phyloP scores from a whole-genome alignment of 2,113 vertebrate genomes.

The Cyprinodon variegatus region DNA sequence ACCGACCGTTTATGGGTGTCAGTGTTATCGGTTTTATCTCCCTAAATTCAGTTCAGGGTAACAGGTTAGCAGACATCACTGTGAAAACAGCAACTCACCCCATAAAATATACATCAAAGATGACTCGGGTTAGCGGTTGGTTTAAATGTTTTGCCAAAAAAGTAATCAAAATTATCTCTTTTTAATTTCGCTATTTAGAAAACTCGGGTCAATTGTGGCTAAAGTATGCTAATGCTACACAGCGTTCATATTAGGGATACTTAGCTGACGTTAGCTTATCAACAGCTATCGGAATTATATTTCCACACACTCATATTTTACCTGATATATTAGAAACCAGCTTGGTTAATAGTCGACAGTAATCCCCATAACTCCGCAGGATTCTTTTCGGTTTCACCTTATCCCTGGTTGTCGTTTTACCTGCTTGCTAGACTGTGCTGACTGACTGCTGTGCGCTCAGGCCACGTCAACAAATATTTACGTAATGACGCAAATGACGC shows the following conservation, averaged over 20 bases:
- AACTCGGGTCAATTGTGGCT: neutral
- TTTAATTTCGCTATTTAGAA: neutral
- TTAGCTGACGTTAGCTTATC: neutral
- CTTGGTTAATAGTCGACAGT: constrained; percentile 30
- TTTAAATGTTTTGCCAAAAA: neutral
- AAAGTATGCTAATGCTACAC: constrained; percentile 48
- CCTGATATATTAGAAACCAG: constrained; percentile 33
- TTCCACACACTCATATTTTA: neutral
- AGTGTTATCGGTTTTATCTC: neutral
- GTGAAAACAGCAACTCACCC: neutral
- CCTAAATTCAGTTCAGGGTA: neutral
- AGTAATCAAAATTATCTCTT: neutral
- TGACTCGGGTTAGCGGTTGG: neutral
- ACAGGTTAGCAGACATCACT: neutral
- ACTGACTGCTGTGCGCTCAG: constrained; percentile 36
- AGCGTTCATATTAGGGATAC: constrained; percentile 4
- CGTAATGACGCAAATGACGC: constrained; percentile 70
- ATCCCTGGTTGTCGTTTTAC: neutral
- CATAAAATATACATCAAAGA: neutral
- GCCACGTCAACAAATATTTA: constrained; percentile 81
- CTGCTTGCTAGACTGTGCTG: constrained; percentile 34
- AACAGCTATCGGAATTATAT: neutral
- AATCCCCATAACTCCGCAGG: constrained; percentile 40
- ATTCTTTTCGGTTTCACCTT: constrained; percentile 26
- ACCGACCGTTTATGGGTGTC: neutral